Evolutionary conservation across 1,140 invertebrate genomes (phyloP), one percentile per base, ranked within the genome.

Genomic region (Drosophila chauvacae): DNA sequence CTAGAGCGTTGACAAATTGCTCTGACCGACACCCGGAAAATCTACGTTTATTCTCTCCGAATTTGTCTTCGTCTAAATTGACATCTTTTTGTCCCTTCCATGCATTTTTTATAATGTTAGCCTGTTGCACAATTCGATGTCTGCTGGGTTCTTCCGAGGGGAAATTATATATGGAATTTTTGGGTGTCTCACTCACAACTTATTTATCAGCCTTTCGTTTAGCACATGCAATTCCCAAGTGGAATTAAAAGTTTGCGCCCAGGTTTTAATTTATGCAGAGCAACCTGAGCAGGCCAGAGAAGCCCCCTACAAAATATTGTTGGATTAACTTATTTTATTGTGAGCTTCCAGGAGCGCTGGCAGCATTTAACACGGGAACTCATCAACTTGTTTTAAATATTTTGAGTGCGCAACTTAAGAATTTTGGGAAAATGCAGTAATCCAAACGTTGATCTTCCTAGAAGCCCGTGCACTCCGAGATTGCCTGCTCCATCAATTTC

Each of bases 211-310:
- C 35, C 48, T 33, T 62, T 56, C 13, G 20, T 20, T 26, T 41
- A 18, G 13, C 53, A n/a, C 37, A 53, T 45, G 50, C 58, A 55
- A 77, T 61, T 77, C 45, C 33, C 64, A 28, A 61, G 51, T 37
- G 50, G 69, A 77, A 69, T 69, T 57, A 69, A 69, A 62, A 77
- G 44, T 77, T 77, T 26, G 14, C 7, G 23, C 11, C 7, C 20
- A n/a, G 18, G 14, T 47, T 18, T 18, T 57, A n/a, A 30, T 66
- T 33, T 26, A 47, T 47, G 50, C 48, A 16, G n/a, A 23, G n/a
- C n/a, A 3, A 2, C 48, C 42, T 20, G 42, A 44, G 42, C 2
- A 18, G 13, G 10, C 4, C 41, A 28, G 16, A 16, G 26, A 50
- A 30, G 11, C 48, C 48, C 28, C n/a, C 13, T 9, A 11, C 2